Percentiles rank a stretch among this genome's conserved stretches.
Conservation (phyloP, 2,113 vertebrate species). For the Formicarius rufipectus region DNA sequence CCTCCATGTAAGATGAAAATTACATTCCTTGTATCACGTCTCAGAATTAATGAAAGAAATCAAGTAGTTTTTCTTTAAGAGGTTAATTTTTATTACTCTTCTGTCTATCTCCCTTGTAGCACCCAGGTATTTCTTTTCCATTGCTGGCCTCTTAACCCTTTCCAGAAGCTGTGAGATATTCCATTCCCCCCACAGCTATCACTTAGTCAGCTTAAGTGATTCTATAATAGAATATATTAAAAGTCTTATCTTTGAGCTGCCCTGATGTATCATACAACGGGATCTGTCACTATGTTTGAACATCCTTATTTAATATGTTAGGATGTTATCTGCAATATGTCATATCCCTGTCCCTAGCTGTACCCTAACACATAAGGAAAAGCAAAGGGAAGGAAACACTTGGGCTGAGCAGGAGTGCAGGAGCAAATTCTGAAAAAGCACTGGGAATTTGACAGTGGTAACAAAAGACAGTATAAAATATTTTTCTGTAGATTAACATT, state of each 20-base stretch:
- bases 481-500: not conserved
- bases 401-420: not conserved
- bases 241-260: conserved; percentile 57
- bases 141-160: conserved; percentile 34
- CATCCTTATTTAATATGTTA: conserved; percentile 63
- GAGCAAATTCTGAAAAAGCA: not conserved
- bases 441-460: not conserved
- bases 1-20: not conserved
- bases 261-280: conserved; percentile 58
- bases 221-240: conserved; percentile 61
- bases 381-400: not conserved
- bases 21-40: not conserved
- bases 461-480: not conserved
- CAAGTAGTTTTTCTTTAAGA: not conserved
- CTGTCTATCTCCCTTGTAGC: not conserved
- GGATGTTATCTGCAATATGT: conserved; percentile 54
- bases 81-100: not conserved
- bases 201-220: conserved; percentile 61
- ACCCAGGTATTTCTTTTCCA: not conserved
- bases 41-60: not conserved
- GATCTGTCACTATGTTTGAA: conserved; percentile 60
- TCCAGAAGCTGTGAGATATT: not conserved
- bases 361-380: not conserved
- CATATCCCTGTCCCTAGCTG: not conserved
- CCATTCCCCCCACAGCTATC: not conserved